Base-by-base conservation (phyloP, 2,113 vertebrate species). In the Acrocephalus kingi region DNA sequence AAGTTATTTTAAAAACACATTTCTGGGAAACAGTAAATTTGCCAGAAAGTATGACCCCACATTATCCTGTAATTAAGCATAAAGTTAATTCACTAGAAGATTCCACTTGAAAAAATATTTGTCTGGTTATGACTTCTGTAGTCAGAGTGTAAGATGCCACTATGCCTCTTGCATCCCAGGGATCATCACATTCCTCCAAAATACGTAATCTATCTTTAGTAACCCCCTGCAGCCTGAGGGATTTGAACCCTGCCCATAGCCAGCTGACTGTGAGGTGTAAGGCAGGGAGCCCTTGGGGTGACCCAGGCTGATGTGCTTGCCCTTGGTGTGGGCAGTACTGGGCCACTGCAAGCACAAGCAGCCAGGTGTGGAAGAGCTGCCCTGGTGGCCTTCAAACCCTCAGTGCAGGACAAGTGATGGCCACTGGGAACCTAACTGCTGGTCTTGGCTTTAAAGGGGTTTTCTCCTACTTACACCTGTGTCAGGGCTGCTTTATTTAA, bases 221-320 rank as follows among this genome's bases (percentile, higher is more conserved):
- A 73, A 20, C n/a, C 31, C 33, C 77, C 58, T 27, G 43, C 56
- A 84, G 43, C 45, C 68, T 30, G 22, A 68, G 74, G 55, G 69
- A 24, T 63, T 37, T 72, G 48, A 85, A 9, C 27, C 22, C 49
- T 69, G 37, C n/a, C 68, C 33, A 21, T 7, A 22, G 49, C 22
- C 37, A 84, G 54, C 59, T 86, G 76, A 25, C 35, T 68, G 46
- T 11, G 10, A 51, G 41, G 25, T 8, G 23, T 14, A 45, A 66
- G 51, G 41, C 31, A 74, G 14, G 39, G 54, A 67, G n/a, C 48
- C 23, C 52, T 39, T 2, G 6, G 37, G 28, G 27, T 3, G 3
- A 41, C 33, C 66, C 0, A 0, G 46, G 22, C 4, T 2, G 24
- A 49, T 2, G 4, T 43, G 13, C 69, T 72, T 0, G 0, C 22